Evolutionary conservation across 2,888 invertebrate species (phyloP).

Genomic region (Torymus tubicola): DNA sequence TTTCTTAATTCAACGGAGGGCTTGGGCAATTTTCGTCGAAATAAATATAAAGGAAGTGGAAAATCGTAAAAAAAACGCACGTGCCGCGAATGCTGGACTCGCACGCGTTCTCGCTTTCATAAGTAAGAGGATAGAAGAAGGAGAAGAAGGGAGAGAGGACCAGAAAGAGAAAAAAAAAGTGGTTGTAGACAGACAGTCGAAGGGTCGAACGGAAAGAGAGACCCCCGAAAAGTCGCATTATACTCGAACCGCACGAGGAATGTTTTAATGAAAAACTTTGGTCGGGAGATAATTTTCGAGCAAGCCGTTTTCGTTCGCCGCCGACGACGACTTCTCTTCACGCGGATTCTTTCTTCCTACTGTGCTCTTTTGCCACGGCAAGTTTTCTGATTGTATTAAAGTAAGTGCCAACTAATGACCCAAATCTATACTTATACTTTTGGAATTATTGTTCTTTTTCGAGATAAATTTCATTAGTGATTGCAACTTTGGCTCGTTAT

Average conservation of each 20-base stretch:
- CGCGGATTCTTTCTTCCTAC: too few relatives aligned
- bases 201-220: background rate
- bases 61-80: conserved; percentile 45
- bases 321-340: too few relatives aligned
- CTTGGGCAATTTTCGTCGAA: conserved; percentile 37
- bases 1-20: conserved; percentile 20
- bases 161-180: too few relatives aligned
- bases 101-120: too few relatives aligned
- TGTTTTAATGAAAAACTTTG: conserved; percentile 35
- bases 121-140: background rate
- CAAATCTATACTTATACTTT: conserved; percentile 8
- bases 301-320: background rate
- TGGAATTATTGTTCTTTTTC: background rate
- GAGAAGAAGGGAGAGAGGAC: background rate
- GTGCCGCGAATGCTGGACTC: conserved; percentile 33
- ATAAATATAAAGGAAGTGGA: conserved; percentile 18
- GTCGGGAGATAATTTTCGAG: conserved; percentile 13
- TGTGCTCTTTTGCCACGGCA: too few relatives aligned
- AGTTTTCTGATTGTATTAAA: too few relatives aligned
- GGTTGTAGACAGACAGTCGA: too few relatives aligned
- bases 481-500: too few relatives aligned
- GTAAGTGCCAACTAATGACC: conserved; percentile 1
- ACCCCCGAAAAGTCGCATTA: conserved; percentile 25
- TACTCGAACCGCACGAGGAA: background rate
- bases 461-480: too few relatives aligned